Evolutionary conservation across 2,113 vertebrate species (phyloP), one percentile per base, ranked within the genome.

Genomic region (Puntigrus tetrazona): DNA sequence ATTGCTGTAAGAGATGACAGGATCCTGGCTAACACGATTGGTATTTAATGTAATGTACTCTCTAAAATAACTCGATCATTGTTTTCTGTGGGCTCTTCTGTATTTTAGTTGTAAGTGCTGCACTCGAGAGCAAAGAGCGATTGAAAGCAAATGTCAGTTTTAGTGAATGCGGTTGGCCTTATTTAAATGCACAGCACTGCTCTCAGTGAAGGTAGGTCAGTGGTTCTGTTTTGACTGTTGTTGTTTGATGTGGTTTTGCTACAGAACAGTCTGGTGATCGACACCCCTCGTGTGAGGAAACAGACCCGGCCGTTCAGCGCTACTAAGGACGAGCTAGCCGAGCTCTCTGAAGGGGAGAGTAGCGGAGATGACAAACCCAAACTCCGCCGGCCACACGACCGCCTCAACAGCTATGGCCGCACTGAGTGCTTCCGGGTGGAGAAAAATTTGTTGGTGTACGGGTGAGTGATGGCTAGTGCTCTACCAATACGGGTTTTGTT

Each of bases 241-340:
- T 34, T 20, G 52, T 34, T 70, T 31, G 38, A 22, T 80, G 16
- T 52, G 45, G 45, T 38, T 70, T 70, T 43, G 5, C 63, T 81
- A 91, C 95, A 99, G 98, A 99, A 99, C 91, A 99, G 97, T 91
- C 93, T 99, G 89, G 98, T 99, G 86, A 99, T 99, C 25, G 98
- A 99, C 91, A 99, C 98, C 1, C 98, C 98, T 20, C 96, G 98
- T 81, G 97, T 99, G 69, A 93, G 98, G 83, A 99, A 99, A 75
- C 98, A 99, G 92, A 99, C 97, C 0, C 95, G 97, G 50, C 98
- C 97, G 0, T 99, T 99, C 79, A 99, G 97, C 52, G 95, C 98
- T 63, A 98, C 98, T 0, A 99, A 99, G 89, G 98, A 99, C 70
- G 97, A 99, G 89, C 88, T 99, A 85, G 97, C 97, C 0, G 97